Evolutionary conservation across 2,888 invertebrate genomes (phyloP).

Genomic region (Andrena minutula): DNA sequence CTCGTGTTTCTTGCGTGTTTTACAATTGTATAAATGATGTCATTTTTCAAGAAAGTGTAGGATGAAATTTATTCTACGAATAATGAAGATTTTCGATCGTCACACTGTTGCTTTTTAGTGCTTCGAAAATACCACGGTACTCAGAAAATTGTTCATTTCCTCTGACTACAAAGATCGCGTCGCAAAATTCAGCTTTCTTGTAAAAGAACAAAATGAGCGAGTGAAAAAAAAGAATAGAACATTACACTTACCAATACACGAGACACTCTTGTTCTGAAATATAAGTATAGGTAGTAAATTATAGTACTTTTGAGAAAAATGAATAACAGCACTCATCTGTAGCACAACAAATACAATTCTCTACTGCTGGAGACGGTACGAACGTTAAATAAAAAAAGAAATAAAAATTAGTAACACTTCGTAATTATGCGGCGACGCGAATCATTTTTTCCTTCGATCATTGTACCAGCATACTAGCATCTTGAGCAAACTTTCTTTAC

Average conservation of each 20-base stretch:
- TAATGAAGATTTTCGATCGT: background rate
- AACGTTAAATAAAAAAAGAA: slow-evolving; percentile 45
- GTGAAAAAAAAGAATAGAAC: slow-evolving; percentile 65
- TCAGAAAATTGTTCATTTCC: background rate
- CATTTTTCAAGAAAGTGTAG: slow-evolving; percentile 71
- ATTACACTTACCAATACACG: slow-evolving; percentile 78
- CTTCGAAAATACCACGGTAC: background rate
- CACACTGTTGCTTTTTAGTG: background rate
- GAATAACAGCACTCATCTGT: slow-evolving; percentile 79
- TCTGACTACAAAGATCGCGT: background rate
- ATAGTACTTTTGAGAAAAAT: slow-evolving; percentile 74
- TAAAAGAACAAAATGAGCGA: slow-evolving; percentile 65
- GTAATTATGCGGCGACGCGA: slow-evolving; percentile 14
- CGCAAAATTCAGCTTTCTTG: slow-evolving; percentile 69
- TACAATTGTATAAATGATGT: slow-evolving; percentile 55
- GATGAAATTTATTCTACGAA: slow-evolving; percentile 27
- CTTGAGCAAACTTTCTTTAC: slow-evolving; percentile 72
- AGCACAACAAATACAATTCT: slow-evolving; percentile 73
- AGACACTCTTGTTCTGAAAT: slow-evolving; percentile 82
- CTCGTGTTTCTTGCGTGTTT: slow-evolving; percentile 32
- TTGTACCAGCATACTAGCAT: slow-evolving; percentile 77
- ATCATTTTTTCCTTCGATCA: slow-evolving; percentile 41
- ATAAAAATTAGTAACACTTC: slow-evolving; percentile 19
- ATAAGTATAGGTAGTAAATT: slow-evolving; percentile 78
- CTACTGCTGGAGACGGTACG: slow-evolving; percentile 38